phyloP scores from a whole-genome alignment of 2,113 vertebrate species.

The Xiphophorus couchianus region DNA sequence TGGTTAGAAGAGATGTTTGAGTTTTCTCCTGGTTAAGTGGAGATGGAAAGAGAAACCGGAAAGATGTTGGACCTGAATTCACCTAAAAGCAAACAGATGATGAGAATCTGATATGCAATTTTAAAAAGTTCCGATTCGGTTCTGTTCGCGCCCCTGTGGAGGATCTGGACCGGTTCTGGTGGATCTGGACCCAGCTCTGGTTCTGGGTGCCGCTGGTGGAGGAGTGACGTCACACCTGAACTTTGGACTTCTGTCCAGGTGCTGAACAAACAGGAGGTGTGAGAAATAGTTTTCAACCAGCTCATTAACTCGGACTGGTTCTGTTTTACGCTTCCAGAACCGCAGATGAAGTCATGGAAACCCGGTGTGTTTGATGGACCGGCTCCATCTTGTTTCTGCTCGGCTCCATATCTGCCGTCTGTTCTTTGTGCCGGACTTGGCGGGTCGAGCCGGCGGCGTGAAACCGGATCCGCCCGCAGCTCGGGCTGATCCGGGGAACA shows the following conservation, averaged over 20 bases:
- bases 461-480: background rate
- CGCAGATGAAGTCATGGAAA: background rate
- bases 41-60: too few species aligned
- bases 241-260: background rate
- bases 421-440: background rate
- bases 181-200: too few species aligned
- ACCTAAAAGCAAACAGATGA: too few species aligned
- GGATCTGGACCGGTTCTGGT: too few species aligned
- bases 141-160: too few species aligned
- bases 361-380: background rate
- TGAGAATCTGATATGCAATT: too few species aligned
- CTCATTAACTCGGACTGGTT: background rate
- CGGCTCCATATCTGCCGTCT: background rate
- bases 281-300: background rate
- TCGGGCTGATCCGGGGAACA: background rate
- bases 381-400: background rate
- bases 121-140: too few species aligned
- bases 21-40: too few species aligned
- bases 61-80: too few species aligned
- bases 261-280: background rate
- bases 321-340: background rate
- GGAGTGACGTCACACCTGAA: too few species aligned
- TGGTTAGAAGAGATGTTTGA: too few species aligned
- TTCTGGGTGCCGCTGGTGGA: too few species aligned
- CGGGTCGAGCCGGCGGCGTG: background rate